Conservation (phyloP, 2,113 vertebrate genomes). For the Paratilapia polleni region DNA sequence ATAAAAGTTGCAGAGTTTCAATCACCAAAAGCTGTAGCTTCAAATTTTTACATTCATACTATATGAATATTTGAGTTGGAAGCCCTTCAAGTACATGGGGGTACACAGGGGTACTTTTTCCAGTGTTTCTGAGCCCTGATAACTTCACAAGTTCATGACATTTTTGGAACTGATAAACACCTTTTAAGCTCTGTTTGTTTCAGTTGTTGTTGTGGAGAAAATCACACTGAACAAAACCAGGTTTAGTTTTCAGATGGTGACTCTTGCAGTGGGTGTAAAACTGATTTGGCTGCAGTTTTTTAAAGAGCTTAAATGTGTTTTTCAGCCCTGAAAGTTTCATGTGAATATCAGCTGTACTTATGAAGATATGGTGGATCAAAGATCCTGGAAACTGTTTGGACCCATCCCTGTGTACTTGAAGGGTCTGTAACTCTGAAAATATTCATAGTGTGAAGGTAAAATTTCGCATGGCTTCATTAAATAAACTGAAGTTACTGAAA, state of each 20-base stretch:
- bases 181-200: no score
- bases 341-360: not conserved
- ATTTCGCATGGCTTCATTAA: not conserved
- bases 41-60: not conserved
- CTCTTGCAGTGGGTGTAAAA: not conserved
- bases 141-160: no score
- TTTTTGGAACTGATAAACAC: not conserved
- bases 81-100: not conserved
- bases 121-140: not conserved
- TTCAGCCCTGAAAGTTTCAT: not conserved
- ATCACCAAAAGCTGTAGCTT: not conserved
- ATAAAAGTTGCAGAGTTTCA: not conserved
- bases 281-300: not conserved
- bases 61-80: not conserved
- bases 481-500: no score
- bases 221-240: not conserved
- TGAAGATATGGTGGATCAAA: not conserved
- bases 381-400: not conserved
- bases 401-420: not conserved
- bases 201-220: not conserved
- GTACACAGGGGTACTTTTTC: not conserved
- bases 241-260: not conserved
- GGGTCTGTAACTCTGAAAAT: not conserved
- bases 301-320: not conserved
- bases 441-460: not conserved